Percentiles rank a stretch among this genome's conserved stretches.
phyloP scores from a whole-genome alignment of 1,140 invertebrate genomes.

The Varroa destructor region DNA sequence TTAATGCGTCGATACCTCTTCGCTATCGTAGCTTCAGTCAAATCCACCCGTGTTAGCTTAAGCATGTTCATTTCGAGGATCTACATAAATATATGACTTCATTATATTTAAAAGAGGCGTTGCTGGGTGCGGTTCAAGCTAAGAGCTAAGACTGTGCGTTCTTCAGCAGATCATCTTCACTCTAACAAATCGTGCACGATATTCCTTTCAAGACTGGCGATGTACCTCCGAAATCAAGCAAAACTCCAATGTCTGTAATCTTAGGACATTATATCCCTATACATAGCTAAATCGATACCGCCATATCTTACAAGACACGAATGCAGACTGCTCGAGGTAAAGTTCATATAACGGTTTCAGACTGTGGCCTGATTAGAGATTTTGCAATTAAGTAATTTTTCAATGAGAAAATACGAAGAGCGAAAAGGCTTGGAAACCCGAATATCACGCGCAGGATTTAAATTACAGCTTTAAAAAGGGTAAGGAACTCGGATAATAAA shows the following conservation, averaged over 20 bases:
- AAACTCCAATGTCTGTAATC: conserved; percentile 34
- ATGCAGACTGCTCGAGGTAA: background rate
- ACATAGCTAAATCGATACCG: conserved; percentile 40
- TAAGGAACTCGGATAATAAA: conserved; percentile 50
- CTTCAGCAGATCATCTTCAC: conserved; percentile 29
- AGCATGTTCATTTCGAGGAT: background rate
- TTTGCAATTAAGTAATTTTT: conserved; percentile 72
- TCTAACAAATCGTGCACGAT: conserved; percentile 49
- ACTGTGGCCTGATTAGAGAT: conserved; percentile 49
- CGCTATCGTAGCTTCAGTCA: too few relatives aligned
- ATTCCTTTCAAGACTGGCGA: conserved; percentile 57
- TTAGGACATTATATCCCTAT: conserved; percentile 31
- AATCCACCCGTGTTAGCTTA: too few relatives aligned
- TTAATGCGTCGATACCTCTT: too few relatives aligned
- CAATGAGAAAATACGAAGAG: conserved; percentile 68
- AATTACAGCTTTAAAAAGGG: conserved; percentile 69
- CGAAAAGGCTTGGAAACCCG: conserved; percentile 69
- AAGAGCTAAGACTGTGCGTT: too few relatives aligned
- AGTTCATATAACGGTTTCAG: conserved; percentile 11
- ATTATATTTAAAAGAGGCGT: conserved; percentile 32
- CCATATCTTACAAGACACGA: conserved; percentile 39
- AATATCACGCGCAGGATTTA: conserved; percentile 50
- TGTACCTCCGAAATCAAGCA: conserved; percentile 31
- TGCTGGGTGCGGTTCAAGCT: conserved; percentile 28
- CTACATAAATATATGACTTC: conserved; percentile 29